These are phyloP conservation scores for Spheniscus humboldti DNA, from an alignment of 2,797 vertebrate genomes.

Conservation along the genomic window DNA sequence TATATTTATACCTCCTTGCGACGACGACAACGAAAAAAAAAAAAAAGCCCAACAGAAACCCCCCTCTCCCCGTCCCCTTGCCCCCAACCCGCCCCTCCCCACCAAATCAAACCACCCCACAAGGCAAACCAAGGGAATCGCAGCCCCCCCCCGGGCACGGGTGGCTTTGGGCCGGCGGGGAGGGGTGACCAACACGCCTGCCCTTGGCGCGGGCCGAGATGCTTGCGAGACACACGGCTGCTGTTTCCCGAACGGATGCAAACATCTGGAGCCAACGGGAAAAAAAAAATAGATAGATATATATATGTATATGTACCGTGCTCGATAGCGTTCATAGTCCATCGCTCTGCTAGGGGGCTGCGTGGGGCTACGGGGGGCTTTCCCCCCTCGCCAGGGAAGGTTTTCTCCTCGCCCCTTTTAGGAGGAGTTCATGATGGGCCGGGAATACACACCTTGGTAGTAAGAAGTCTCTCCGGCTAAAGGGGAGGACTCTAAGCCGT, in stretches of 20 bases:
- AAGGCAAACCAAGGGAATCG: not conserved
- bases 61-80: not conserved
- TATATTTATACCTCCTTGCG: slow-evolving; percentile 74
- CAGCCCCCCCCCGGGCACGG: not conserved
- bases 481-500: slow-evolving; percentile 87
- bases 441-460: slow-evolving; percentile 96
- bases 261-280: slow-evolving; percentile 1
- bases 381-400: not conserved
- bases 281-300: not conserved
- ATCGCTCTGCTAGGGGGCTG: not conserved
- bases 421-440: slow-evolving; percentile 98
- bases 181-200: not conserved
- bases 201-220: not conserved
- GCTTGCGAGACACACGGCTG: not conserved
- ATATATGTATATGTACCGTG: slow-evolving; percentile 15
- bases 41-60: not conserved
- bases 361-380: accelerated
- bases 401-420: slow-evolving; percentile 62
- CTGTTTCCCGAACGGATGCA: not conserved
- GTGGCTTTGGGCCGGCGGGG: not conserved
- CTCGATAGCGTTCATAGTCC: slow-evolving; percentile 26
- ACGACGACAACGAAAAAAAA: slow-evolving; percentile 63
- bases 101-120: not conserved
- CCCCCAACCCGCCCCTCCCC: not conserved
- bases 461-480: slow-evolving; percentile 89